A percentile compares a stretch with the other conserved stretches of the same genome.
phyloP scores from a whole-genome alignment of 2,113 vertebrate genomes.

The Narcine bancroftii region DNA sequence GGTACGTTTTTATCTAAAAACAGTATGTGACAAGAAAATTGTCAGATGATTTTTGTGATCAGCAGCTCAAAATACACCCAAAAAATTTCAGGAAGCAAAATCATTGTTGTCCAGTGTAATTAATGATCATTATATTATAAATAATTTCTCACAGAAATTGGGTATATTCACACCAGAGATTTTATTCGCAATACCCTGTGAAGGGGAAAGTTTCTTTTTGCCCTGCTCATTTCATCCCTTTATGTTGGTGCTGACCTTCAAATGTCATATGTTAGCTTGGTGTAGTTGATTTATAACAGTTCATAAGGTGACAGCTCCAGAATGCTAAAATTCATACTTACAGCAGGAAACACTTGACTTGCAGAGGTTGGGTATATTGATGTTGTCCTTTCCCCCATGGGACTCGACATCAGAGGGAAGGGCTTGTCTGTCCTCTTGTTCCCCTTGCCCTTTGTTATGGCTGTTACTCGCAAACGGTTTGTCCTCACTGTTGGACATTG shows the following conservation, averaged over 20 bases:
- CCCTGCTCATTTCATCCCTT: not conserved
- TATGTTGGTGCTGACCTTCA: not conserved
- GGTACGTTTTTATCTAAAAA: no score
- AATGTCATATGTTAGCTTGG: not conserved
- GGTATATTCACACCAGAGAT: not conserved
- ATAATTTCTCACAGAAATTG: not conserved
- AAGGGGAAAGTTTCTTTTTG: not conserved
- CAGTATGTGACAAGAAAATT: no score
- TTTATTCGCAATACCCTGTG: not conserved
- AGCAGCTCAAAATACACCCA: no score
- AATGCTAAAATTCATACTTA: not conserved
- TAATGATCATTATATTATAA: not conserved
- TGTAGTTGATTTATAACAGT: not conserved
- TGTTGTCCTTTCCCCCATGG: not conserved
- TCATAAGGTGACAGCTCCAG: not conserved
- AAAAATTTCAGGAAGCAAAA: no score
- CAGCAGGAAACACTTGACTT: conserved; percentile 1
- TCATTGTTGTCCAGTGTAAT: not conserved
- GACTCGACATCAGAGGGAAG: not conserved
- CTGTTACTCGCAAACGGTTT: no score
- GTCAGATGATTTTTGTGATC: no score
- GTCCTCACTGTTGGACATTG: conserved; percentile 18
- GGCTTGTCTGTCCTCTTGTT: not conserved
- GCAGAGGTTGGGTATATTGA: not conserved
- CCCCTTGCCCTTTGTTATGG: not conserved